phyloP scores from a whole-genome alignment of 1,140 invertebrate species.

The Macrocentrus cingulum region DNA sequence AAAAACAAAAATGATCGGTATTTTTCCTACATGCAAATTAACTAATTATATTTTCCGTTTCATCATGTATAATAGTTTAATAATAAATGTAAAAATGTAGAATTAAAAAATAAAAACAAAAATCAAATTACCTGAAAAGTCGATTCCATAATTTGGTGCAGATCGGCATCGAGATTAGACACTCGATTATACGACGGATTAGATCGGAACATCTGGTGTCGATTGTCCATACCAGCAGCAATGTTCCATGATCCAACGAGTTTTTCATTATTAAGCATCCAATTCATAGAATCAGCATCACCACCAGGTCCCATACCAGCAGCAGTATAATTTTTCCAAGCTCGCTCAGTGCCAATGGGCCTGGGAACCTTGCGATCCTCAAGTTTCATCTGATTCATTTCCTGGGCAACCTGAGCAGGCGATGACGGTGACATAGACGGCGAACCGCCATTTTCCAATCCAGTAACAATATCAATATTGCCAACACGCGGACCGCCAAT shows the following conservation, averaged over 20 bases:
- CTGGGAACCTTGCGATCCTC: conserved; percentile 74
- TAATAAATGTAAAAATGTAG: too few species aligned
- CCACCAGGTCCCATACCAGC: conserved; percentile 45
- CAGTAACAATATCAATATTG: conserved; percentile 58
- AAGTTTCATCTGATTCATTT: conserved; percentile 52
- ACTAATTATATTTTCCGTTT: too few species aligned
- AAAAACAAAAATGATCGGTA: too few species aligned
- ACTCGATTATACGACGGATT: conserved; percentile 50
- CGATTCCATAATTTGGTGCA: conserved; percentile 57
- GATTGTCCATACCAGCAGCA: conserved; percentile 44
- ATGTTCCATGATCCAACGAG: conserved; percentile 49
- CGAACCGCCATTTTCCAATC: conserved; percentile 62
- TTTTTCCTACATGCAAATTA: too few species aligned
- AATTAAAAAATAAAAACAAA: neutral
- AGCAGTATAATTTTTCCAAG: conserved; percentile 64
- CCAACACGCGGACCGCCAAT: conserved; percentile 51
- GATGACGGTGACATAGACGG: conserved; percentile 67
- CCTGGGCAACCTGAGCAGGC: conserved; percentile 45
- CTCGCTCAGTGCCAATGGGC: conserved; percentile 76
- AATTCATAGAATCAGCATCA: conserved; percentile 60
- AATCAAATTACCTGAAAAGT: conserved; percentile 56
- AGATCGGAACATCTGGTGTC: conserved; percentile 52
- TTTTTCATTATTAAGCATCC: conserved; percentile 63
- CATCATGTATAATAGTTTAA: too few species aligned
- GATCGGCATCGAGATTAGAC: conserved; percentile 49